phyloP scores from a whole-genome alignment of 2,888 invertebrate genomes.

The Incurvaria masculella region DNA sequence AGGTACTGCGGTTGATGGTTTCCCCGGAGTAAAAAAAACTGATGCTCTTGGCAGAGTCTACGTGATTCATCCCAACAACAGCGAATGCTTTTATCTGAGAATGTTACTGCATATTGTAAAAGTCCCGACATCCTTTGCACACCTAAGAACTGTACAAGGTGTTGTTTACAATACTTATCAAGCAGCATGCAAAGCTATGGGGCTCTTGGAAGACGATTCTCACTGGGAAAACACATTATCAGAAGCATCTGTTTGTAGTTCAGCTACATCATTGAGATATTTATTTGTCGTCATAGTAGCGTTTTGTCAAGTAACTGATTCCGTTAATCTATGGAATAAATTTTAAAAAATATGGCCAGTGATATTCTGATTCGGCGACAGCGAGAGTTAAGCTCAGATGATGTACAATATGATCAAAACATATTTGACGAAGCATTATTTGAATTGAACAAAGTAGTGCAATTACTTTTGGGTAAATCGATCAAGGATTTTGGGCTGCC shows the following conservation, averaged over 20 bases:
- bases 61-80: background rate
- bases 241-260: conserved; percentile 18
- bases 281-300: conserved; percentile 8
- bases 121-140: conserved; percentile 13
- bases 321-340: conserved; percentile 6
- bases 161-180: conserved; percentile 17
- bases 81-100: conserved; percentile 4
- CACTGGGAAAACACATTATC: conserved; percentile 21
- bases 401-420: background rate
- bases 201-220: conserved; percentile 25
- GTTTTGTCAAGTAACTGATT: conserved; percentile 9
- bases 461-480: conserved; percentile 2
- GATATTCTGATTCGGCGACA: conserved; percentile 10
- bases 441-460: conserved; percentile 4
- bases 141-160: conserved; percentile 13
- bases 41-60: background rate
- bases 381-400: background rate
- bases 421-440: conserved; percentile 3
- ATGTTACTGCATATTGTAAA: conserved; percentile 11
- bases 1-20: background rate
- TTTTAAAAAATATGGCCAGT: conserved; percentile 13
- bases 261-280: conserved; percentile 10
- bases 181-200: conserved; percentile 18
- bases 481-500: conserved; percentile 10
- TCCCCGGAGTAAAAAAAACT: background rate